Evolutionary conservation across 1,140 invertebrate species (phyloP).

Genomic region (Brachionus plicatilis): DNA sequence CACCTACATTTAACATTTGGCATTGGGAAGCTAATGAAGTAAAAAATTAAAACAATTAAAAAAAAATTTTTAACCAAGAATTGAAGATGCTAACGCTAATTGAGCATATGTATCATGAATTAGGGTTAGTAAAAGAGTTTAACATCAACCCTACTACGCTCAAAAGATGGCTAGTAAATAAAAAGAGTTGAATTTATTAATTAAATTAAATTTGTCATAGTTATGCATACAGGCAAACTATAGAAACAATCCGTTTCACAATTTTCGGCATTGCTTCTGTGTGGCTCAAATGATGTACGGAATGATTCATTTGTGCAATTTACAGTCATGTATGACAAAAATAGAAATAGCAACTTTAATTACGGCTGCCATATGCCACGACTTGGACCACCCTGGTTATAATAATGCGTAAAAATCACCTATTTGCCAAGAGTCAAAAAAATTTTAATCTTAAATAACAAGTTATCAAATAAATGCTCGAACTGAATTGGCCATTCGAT

Average conservation of each 20-base stretch:
- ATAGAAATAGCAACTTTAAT: conserved; percentile 72
- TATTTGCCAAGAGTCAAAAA: no score
- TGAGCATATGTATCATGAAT: conserved; percentile 58
- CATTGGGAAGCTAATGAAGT: conserved; percentile 59
- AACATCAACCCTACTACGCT: conserved; percentile 56
- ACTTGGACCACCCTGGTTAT: conserved; percentile 58
- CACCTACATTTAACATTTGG: conserved; percentile 58
- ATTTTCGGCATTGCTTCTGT: conserved; percentile 81
- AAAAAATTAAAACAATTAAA: conserved; percentile 5
- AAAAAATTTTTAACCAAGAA: neutral
- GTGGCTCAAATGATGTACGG: conserved; percentile 79
- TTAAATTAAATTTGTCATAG: conserved; percentile 9
- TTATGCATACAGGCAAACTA: conserved; percentile 72
- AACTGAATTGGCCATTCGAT: conserved; percentile 74
- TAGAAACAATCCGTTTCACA: conserved; percentile 82
- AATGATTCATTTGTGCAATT: conserved; percentile 51
- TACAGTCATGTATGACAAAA: conserved; percentile 63
- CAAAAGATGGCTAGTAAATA: conserved; percentile 56
- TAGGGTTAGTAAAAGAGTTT: conserved; percentile 55
- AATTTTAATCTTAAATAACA: conserved; percentile 20
- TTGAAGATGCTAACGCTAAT: conserved; percentile 56
- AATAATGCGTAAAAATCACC: conserved; percentile 54
- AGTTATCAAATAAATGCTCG: conserved; percentile 69
- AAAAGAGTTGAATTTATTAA: neutral
- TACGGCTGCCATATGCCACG: conserved; percentile 73